Conservation (phyloP, 2,888 invertebrate genomes). For the Drosophila atripex region DNA sequence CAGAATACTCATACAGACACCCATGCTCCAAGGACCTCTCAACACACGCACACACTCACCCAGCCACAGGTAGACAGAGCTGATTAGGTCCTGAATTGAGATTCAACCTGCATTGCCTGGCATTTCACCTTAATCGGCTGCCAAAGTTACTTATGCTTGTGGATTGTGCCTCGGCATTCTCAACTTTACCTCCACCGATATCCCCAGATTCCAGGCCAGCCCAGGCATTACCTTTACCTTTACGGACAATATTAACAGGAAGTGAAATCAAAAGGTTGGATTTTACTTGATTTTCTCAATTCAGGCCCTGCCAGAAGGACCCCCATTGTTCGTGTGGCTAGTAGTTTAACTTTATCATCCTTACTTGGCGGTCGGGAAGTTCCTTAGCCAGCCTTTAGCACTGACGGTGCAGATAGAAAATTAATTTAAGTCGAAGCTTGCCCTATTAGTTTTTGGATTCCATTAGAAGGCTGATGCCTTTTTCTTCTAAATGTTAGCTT, state of each 20-base stretch:
- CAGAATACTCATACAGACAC: slow-evolving; percentile 11
- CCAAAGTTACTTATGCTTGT: slow-evolving; percentile 73
- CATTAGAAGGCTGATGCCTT: too few relatives aligned
- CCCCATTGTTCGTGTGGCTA: slow-evolving; percentile 64
- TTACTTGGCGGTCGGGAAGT: slow-evolving; percentile 66
- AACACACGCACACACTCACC: slow-evolving; percentile 6
- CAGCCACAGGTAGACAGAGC: slow-evolving; percentile 33
- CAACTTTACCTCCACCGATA: neutral
- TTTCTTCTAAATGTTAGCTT: too few relatives aligned
- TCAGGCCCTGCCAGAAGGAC: slow-evolving; percentile 38
- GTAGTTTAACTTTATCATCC: slow-evolving; percentile 75
- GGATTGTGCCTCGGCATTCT: slow-evolving; percentile 16
- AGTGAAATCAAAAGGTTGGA: slow-evolving; percentile 78
- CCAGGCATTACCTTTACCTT: slow-evolving; percentile 27
- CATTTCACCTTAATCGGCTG: slow-evolving; percentile 77
- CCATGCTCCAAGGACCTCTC: slow-evolving; percentile 10
- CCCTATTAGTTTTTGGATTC: neutral
- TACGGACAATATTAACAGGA: slow-evolving; percentile 75
- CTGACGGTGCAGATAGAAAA: neutral
- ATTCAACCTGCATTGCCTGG: slow-evolving; percentile 74
- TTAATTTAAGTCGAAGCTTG: neutral
- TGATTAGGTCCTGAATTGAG: slow-evolving; percentile 65
- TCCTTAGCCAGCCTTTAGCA: slow-evolving; percentile 40
- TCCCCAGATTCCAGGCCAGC: neutral
- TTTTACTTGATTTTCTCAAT: slow-evolving; percentile 76